Percentiles rank a stretch among this genome's conserved stretches.
These are phyloP conservation scores for Drosophila peninsularis DNA, from an alignment of 2,888 invertebrate genomes.

Conservation along the genomic window DNA sequence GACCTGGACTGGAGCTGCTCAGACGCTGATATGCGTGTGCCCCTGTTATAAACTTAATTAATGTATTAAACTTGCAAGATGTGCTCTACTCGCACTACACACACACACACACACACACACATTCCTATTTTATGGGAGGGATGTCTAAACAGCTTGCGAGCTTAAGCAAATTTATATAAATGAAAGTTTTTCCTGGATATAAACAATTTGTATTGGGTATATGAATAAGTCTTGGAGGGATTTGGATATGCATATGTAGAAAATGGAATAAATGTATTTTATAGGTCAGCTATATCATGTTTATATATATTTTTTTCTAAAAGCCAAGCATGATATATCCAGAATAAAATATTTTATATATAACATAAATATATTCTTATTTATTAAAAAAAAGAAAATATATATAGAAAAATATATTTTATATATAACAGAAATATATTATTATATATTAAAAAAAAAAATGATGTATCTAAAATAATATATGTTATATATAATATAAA, in stretches of 20 bases:
- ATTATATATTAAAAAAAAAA: no score
- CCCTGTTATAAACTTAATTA: slow-evolving; percentile 73
- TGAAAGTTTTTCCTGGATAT: background rate
- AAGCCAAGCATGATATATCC: background rate
- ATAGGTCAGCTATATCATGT: background rate
- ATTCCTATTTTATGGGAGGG: slow-evolving; percentile 16
- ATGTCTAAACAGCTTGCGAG: slow-evolving; percentile 8
- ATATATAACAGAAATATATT: no score
- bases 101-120: background rate
- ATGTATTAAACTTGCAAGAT: slow-evolving; percentile 78
- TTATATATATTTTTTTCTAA: background rate
- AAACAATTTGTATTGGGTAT: slow-evolving; percentile 3
- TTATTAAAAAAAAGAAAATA: background rate
- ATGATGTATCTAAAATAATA: no score
- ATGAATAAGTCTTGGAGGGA: background rate
- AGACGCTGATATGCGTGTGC: slow-evolving; percentile 53
- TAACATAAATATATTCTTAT: background rate
- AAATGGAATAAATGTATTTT: background rate
- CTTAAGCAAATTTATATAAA: slow-evolving; percentile 1
- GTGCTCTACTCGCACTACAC: slow-evolving; percentile 26
- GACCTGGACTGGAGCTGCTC: slow-evolving; percentile 2
- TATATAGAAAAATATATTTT: no score
- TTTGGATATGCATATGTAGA: background rate
- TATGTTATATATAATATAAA: background rate
- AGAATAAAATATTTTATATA: background rate